These are phyloP conservation scores for Melanargia galathea DNA, from an alignment of 2,888 invertebrate species.

Conservation along the genomic window DNA sequence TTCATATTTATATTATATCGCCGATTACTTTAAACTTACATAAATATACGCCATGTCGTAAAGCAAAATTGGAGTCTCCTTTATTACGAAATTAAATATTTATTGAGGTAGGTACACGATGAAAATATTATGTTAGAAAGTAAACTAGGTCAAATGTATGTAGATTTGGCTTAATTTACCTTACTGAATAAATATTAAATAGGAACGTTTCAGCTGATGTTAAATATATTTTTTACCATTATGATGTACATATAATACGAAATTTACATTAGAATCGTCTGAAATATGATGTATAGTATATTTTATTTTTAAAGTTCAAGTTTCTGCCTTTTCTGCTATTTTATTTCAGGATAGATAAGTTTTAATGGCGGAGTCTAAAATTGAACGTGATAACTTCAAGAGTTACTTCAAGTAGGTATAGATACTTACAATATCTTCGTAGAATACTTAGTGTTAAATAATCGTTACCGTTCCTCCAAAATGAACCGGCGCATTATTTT, in stretches of 20 bases:
- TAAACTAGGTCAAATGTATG: constrained; percentile 28
- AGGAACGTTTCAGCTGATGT: not conserved
- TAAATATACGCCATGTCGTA: constrained; percentile 23
- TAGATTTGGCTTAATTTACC: not conserved
- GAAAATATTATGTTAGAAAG: constrained; percentile 30
- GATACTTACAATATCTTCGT: too few relatives aligned
- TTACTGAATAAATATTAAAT: not conserved
- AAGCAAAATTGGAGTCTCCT: constrained; percentile 26
- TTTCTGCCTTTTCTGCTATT: not conserved
- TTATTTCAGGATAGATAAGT: too few relatives aligned
- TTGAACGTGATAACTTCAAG: too few relatives aligned
- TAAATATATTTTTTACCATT: not conserved
- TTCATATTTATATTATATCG: not conserved
- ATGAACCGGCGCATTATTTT: too few relatives aligned
- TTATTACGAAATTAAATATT: constrained; percentile 30
- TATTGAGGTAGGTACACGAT: constrained; percentile 23
- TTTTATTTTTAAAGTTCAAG: not conserved
- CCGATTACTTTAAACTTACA: not conserved
- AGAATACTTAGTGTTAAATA: too few relatives aligned
- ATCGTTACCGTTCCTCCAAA: too few relatives aligned
- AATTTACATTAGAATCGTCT: not conserved
- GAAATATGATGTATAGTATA: not conserved
- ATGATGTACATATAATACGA: not conserved
- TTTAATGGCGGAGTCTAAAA: too few relatives aligned
- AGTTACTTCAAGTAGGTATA: too few relatives aligned